Evolutionary conservation across 2,888 invertebrate genomes (phyloP).

Genomic region (Gisinianus flammeolus): DNA sequence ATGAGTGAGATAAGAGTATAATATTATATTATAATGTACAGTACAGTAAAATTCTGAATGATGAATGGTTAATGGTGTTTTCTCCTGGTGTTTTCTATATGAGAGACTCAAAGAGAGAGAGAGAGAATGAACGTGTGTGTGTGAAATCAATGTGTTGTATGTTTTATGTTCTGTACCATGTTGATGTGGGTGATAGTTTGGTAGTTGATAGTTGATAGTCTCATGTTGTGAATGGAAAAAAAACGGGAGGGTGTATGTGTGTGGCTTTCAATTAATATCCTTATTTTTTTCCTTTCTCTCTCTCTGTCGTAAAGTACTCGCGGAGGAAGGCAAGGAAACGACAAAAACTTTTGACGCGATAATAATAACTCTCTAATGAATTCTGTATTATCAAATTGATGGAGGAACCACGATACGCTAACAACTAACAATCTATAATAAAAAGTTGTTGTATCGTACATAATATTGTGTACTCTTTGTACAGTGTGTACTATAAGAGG

Average conservation of each 20-base stretch:
- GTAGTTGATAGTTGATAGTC: too few species aligned
- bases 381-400: background rate
- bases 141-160: background rate
- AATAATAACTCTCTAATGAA: background rate
- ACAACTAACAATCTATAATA: too few species aligned
- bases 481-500: too few species aligned
- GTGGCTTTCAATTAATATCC: slow-evolving; percentile 9
- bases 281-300: background rate
- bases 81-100: background rate
- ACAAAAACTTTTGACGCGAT: background rate
- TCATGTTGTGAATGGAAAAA: background rate
- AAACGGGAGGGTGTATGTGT: background rate
- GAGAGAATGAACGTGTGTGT: background rate
- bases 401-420: too few species aligned
- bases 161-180: background rate
- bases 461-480: too few species aligned
- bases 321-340: background rate
- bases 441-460: too few species aligned
- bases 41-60: background rate
- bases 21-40: background rate
- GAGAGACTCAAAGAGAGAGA: background rate
- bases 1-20: background rate
- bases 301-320: background rate
- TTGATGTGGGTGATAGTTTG: too few species aligned
- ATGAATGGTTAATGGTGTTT: background rate